phyloP scores from a whole-genome alignment of 1,140 invertebrate genomes.

The Zaprionus davidi region DNA sequence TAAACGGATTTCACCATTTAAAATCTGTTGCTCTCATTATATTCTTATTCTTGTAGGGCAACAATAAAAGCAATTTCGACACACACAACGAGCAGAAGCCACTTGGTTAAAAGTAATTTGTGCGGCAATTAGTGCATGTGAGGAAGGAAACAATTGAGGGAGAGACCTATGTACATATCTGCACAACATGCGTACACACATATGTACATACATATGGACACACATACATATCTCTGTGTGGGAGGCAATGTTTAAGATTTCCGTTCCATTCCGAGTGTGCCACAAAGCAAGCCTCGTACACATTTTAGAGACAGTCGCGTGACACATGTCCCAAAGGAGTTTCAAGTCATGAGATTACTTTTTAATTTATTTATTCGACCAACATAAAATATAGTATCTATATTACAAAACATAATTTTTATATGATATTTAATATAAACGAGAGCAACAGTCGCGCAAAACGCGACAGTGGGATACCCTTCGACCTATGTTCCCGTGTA shows the following conservation, averaged over 20 bases:
- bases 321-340: neutral
- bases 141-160: slow-evolving; percentile 52
- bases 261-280: slow-evolving; percentile 18
- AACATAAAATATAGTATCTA: neutral
- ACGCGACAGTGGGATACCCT: too few species aligned
- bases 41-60: slow-evolving; percentile 5
- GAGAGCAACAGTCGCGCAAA: too few species aligned
- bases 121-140: slow-evolving; percentile 63
- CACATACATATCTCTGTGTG: neutral
- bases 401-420: too few species aligned
- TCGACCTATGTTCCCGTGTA: too few species aligned
- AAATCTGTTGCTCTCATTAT: slow-evolving; percentile 25
- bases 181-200: neutral
- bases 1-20: neutral
- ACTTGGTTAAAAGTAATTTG: slow-evolving; percentile 70
- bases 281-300: slow-evolving; percentile 9
- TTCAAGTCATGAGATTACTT: neutral
- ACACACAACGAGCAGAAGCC: slow-evolving; percentile 53
- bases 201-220: too few species aligned
- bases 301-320: slow-evolving; percentile 21
- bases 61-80: slow-evolving; percentile 57
- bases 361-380: neutral
- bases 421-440: too few species aligned
- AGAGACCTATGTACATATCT: slow-evolving; percentile 25
- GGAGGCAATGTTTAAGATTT: slow-evolving; percentile 36